Conservation (phyloP, 1,140 invertebrate species). For the Eupeodes corollae region DNA sequence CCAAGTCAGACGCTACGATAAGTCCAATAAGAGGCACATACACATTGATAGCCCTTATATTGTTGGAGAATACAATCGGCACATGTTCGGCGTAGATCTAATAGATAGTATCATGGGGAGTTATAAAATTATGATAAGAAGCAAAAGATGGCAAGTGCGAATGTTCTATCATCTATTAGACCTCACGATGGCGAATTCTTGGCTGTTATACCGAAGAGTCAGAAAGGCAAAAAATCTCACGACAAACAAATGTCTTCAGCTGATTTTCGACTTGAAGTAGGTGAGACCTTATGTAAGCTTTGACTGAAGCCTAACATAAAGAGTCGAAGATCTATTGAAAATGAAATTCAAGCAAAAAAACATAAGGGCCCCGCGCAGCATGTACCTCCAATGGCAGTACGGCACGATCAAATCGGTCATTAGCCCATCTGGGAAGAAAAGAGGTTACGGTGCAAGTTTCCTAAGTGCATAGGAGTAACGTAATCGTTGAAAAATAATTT, state of each 20-base stretch:
- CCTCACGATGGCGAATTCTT: too few relatives aligned
- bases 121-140: constrained; percentile 10
- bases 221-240: too few relatives aligned
- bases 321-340: too few relatives aligned
- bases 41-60: constrained; percentile 8
- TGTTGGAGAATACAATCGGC: too few relatives aligned
- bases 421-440: constrained; percentile 26
- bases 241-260: constrained; percentile 21
- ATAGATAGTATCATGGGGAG: constrained; percentile 11
- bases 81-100: constrained; percentile 5
- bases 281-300: too few relatives aligned
- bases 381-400: too few relatives aligned
- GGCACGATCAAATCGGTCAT: too few relatives aligned
- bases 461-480: constrained; percentile 18
- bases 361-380: constrained; percentile 16
- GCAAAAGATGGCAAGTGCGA: constrained; percentile 12
- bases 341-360: too few relatives aligned
- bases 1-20: constrained; percentile 6
- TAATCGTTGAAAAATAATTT: too few relatives aligned
- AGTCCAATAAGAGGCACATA: constrained; percentile 3
- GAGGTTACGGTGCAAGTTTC: constrained; percentile 26
- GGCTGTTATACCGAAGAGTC: too few relatives aligned
- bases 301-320: too few relatives aligned
- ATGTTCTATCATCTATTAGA: constrained; percentile 11
- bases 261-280: background rate